A percentile compares a stretch with the other conserved stretches of the same genome.
phyloP scores from a whole-genome alignment of 2,888 invertebrate species.

The Oscheius sp. region DNA sequence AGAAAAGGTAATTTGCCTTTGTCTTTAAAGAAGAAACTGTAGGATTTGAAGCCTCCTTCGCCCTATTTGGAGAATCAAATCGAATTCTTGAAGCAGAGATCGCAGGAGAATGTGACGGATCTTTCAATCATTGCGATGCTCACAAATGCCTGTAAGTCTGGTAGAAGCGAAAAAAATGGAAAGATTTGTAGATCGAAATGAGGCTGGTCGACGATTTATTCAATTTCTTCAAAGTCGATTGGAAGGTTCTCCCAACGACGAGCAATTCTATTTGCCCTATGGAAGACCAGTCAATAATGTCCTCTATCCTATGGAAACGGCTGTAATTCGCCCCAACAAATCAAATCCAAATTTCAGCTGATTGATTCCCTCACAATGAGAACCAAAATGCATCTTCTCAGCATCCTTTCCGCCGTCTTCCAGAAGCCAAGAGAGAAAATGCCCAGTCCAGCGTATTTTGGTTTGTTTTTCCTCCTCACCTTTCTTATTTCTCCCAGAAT shows the following conservation, averaged over 20 bases:
- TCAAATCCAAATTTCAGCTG: slow-evolving; percentile 30
- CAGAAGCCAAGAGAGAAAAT: slow-evolving; percentile 17
- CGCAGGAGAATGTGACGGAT: slow-evolving; percentile 22
- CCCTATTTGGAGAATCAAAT: slow-evolving; percentile 39
- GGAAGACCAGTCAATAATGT: slow-evolving; percentile 30
- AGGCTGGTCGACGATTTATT: slow-evolving; percentile 18
- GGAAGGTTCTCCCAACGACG: slow-evolving; percentile 21
- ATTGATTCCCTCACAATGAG: slow-evolving; percentile 60
- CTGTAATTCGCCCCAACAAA: not conserved
- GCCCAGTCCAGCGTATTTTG: slow-evolving; percentile 41
- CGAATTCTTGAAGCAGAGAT: slow-evolving; percentile 38
- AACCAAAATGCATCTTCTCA: slow-evolving; percentile 46
- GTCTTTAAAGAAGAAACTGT: slow-evolving; percentile 32
- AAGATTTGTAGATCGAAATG: slow-evolving; percentile 32
- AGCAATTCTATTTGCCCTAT: slow-evolving; percentile 38
- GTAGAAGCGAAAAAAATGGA: not conserved
- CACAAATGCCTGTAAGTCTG: slow-evolving; percentile 58
- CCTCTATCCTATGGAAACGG: slow-evolving; percentile 32
- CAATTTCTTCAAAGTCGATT: slow-evolving; percentile 5
- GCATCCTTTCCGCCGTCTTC: not conserved
- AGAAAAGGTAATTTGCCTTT: not conserved
- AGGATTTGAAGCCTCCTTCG: not conserved
- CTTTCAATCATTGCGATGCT: slow-evolving; percentile 55
- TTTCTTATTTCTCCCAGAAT: slow-evolving; percentile 5
- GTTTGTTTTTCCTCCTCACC: slow-evolving; percentile 4